Conservation (phyloP, 2,888 invertebrate genomes). For the Synanthedon tipuliformis region DNA sequence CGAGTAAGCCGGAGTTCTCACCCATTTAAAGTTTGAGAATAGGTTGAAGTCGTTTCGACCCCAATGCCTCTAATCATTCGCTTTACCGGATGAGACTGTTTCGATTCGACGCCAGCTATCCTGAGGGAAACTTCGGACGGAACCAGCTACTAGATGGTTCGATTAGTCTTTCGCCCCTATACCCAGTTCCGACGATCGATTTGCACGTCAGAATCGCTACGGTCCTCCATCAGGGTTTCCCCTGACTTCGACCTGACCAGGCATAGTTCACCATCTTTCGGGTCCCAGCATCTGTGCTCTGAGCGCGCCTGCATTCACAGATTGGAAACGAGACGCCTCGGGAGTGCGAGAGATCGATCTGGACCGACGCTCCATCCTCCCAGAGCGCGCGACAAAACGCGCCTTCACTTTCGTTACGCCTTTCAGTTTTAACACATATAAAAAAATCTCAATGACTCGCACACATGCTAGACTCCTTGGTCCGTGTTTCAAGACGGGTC, state of each 20-base stretch:
- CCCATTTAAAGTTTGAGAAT: conserved; percentile 84
- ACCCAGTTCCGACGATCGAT: background rate
- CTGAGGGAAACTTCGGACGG: background rate
- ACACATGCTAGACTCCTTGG: conserved; percentile 30
- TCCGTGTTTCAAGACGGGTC: background rate
- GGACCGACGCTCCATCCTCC: conserved; percentile 52
- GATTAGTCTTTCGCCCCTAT: background rate
- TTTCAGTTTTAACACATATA: conserved; percentile 59
- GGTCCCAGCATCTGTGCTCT: conserved; percentile 73
- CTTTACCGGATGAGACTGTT: conserved; percentile 49
- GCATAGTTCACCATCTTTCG: conserved; percentile 38
- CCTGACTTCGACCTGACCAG: conserved; percentile 1
- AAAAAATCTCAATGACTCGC: conserved; percentile 74
- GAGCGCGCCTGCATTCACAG: too few species aligned
- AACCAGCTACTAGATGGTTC: background rate
- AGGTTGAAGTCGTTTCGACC: conserved; percentile 78
- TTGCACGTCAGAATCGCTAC: background rate
- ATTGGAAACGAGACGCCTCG: conserved; percentile 66
- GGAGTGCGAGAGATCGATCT: conserved; percentile 61
- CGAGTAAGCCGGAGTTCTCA: conserved; percentile 74
- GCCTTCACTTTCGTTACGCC: conserved; percentile 46
- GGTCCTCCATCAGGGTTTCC: conserved; percentile 1
- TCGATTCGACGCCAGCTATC: background rate
- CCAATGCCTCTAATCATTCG: conserved; percentile 81
- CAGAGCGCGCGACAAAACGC: conserved; percentile 41